phyloP scores from a whole-genome alignment of 2,888 invertebrate genomes.

The Clepsis dumicolana region DNA sequence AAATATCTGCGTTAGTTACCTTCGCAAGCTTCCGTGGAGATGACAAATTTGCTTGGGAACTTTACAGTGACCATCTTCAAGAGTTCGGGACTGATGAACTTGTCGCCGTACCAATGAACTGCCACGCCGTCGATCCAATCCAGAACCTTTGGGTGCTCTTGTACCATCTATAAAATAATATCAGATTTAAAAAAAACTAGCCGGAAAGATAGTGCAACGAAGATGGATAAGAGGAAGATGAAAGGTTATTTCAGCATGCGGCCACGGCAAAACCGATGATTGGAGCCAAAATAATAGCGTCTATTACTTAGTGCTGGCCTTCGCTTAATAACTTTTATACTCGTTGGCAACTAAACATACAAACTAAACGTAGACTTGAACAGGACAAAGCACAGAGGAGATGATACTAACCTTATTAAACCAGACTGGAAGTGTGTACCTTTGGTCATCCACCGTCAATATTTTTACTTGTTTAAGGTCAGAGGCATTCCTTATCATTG shows the following conservation, averaged over 20 bases:
- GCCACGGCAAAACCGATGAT: too few relatives aligned
- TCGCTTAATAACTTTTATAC: too few relatives aligned
- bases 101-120: conserved; percentile 92
- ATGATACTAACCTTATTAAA: conserved; percentile 83
- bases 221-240: background rate
- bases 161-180: conserved; percentile 56
- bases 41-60: conserved; percentile 88
- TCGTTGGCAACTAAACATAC: background rate
- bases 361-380: background rate
- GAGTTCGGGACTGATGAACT: conserved; percentile 74
- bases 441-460: conserved; percentile 92
- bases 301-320: too few relatives aligned
- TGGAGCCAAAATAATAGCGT: too few relatives aligned
- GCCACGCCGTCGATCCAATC: conserved; percentile 89
- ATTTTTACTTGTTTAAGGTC: conserved; percentile 88
- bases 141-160: conserved; percentile 64
- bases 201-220: background rate
- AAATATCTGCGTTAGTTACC: conserved; percentile 76
- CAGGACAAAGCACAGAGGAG: background rate
- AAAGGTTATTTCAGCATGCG: too few relatives aligned
- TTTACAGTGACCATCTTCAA: conserved; percentile 83
- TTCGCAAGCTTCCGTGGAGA: conserved; percentile 91
- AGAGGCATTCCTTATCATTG: conserved; percentile 85
- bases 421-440: conserved; percentile 88
- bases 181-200: background rate